Conservation (phyloP, 2,113 vertebrate genomes). For the Rhinolophus sinicus region DNA sequence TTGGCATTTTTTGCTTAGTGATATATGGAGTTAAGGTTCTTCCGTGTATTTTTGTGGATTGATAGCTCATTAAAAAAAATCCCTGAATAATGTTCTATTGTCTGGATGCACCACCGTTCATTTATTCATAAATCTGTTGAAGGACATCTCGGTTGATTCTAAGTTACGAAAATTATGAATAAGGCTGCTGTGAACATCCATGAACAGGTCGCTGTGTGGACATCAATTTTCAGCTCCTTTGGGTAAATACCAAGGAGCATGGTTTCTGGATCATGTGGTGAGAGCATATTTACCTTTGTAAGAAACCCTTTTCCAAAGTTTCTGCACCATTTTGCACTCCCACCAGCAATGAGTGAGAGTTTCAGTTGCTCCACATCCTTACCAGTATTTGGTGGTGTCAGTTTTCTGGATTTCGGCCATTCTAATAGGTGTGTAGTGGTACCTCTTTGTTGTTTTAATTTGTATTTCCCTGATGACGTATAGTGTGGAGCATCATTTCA, state of each 20-base stretch:
- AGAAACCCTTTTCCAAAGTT: not conserved
- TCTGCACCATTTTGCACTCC: not conserved
- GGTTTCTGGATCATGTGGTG: not conserved
- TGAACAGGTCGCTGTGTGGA: not conserved
- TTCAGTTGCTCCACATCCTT: not conserved
- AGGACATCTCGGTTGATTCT: not conserved
- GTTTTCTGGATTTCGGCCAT: not conserved
- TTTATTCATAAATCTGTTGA: not conserved
- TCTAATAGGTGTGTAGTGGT: not conserved
- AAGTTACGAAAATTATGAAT: not conserved
- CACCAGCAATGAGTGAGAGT: not conserved
- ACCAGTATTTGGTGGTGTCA: not conserved
- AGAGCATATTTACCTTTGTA: not conserved
- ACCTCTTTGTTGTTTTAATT: not conserved
- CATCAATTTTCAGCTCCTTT: not conserved
- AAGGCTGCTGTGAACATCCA: not conserved
- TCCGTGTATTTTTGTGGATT: not conserved
- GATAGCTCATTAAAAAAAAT: not conserved
- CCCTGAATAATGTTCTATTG: not conserved
- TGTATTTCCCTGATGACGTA: not conserved
- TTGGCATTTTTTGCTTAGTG: not conserved
- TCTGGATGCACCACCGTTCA: not conserved
- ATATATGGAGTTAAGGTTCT: not conserved
- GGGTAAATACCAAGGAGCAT: not conserved
- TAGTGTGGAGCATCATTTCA: not conserved